phyloP scores from a whole-genome alignment of 2,888 invertebrate genomes.

The Agrochola lychnidis region DNA sequence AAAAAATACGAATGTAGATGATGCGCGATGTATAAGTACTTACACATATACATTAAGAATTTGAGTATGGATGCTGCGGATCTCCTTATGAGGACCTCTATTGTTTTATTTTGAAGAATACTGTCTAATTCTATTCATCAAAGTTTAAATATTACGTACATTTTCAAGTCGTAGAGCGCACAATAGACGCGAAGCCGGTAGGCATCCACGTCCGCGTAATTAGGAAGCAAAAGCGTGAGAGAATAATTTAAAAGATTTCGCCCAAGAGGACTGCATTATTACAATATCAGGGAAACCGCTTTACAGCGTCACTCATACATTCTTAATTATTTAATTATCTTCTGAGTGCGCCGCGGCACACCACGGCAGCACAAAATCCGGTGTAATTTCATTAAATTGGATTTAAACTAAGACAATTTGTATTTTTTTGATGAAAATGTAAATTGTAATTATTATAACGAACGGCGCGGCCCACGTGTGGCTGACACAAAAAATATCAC shows the following conservation, averaged over 20 bases:
- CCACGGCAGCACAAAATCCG: conserved; percentile 83
- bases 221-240: conserved; percentile 83
- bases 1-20: conserved; percentile 46
- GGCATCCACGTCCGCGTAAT: conserved; percentile 82
- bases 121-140: conserved; percentile 50
- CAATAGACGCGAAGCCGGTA: conserved; percentile 78
- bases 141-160: conserved; percentile 57
- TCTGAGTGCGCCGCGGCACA: conserved; percentile 82
- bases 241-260: conserved; percentile 89
- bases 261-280: conserved; percentile 89
- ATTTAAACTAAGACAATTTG: conserved; percentile 77
- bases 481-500: conserved; percentile 66
- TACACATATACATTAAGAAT: not conserved
- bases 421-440: conserved; percentile 76
- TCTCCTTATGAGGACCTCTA: not conserved
- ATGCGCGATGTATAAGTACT: conserved; percentile 4
- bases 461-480: conserved; percentile 54
- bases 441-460: conserved; percentile 74
- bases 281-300: conserved; percentile 88
- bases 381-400: conserved; percentile 85
- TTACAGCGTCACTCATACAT: conserved; percentile 89
- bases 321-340: conserved; percentile 90
- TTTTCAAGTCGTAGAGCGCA: conserved; percentile 62
- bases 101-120: conserved; percentile 21
- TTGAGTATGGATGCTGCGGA: conserved; percentile 3